Evolutionary conservation across 2,797 vertebrate species (phyloP).

Genomic region (Philypnodon macrostomus): DNA sequence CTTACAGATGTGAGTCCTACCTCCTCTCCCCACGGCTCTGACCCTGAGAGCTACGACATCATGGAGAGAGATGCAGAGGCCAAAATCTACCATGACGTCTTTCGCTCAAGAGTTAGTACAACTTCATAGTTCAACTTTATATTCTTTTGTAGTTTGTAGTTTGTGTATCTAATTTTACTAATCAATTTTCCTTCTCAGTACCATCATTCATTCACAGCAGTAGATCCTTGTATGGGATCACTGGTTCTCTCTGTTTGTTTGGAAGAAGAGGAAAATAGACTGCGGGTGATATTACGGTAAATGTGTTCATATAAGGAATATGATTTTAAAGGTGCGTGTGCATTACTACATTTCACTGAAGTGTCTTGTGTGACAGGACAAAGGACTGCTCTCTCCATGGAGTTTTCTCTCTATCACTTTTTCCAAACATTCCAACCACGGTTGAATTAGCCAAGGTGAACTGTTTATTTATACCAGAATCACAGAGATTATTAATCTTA

Average conservation of each 20-base stretch:
- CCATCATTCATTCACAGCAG: constrained; percentile 79
- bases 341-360: background rate
- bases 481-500: no score
- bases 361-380: constrained; percentile 73
- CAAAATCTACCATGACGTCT: constrained; percentile 74
- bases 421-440: constrained; percentile 83
- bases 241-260: constrained; percentile 80
- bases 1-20: constrained; percentile 68
- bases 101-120: constrained; percentile 69
- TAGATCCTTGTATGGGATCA: constrained; percentile 71
- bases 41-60: constrained; percentile 70
- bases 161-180: background rate
- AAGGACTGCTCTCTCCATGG: constrained; percentile 85
- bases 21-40: constrained; percentile 45
- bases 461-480: background rate
- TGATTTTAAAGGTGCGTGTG: background rate
- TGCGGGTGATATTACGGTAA: constrained; percentile 78
- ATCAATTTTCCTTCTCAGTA: constrained; percentile 50
- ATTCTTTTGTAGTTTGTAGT: background rate
- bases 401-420: constrained; percentile 82
- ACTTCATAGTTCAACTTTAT: background rate
- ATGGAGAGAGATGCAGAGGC: constrained; percentile 80
- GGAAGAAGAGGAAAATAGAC: constrained; percentile 76
- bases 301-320: background rate
- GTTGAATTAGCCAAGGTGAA: constrained; percentile 88